phyloP scores from a whole-genome alignment of 2,797 vertebrate species.

The Glyptemys insculpta region DNA sequence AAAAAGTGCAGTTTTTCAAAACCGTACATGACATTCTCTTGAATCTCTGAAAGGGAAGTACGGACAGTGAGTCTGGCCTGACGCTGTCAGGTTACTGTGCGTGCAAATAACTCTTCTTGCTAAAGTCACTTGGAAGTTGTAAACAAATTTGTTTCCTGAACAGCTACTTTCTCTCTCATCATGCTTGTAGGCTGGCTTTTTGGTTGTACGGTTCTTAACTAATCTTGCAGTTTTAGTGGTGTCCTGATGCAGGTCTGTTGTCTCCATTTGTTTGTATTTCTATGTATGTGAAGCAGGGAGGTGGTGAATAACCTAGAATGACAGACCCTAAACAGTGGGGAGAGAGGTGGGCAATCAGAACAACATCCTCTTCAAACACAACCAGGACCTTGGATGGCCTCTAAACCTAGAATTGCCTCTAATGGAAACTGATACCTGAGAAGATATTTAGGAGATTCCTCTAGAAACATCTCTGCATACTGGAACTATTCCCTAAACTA shows the following conservation, averaged over 20 bases:
- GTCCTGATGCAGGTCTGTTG: neutral
- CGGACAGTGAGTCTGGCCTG: neutral
- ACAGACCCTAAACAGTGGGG: neutral
- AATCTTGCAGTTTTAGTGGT: neutral
- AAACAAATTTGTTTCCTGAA: neutral
- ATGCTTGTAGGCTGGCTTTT: neutral
- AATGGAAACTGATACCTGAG: constrained; percentile 11
- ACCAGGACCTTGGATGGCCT: constrained; percentile 14
- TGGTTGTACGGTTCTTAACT: constrained; percentile 1
- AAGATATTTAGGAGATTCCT: neutral
- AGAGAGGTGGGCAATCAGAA: neutral
- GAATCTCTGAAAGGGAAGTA: constrained; percentile 10
- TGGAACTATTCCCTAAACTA: neutral
- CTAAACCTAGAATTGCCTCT: constrained; percentile 14
- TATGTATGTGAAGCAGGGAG: neutral
- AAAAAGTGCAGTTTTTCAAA: neutral
- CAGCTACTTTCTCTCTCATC: neutral
- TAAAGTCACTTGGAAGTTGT: constrained; percentile 40
- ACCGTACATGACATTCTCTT: neutral
- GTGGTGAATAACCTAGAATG: neutral
- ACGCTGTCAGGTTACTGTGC: constrained; percentile 10
- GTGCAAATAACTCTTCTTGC: constrained; percentile 21
- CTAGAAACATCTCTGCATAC: neutral
- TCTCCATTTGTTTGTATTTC: constrained; percentile 10
- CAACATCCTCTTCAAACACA: neutral